phyloP scores from a whole-genome alignment of 2,797 vertebrate species.

The Cyprinella venusta region DNA sequence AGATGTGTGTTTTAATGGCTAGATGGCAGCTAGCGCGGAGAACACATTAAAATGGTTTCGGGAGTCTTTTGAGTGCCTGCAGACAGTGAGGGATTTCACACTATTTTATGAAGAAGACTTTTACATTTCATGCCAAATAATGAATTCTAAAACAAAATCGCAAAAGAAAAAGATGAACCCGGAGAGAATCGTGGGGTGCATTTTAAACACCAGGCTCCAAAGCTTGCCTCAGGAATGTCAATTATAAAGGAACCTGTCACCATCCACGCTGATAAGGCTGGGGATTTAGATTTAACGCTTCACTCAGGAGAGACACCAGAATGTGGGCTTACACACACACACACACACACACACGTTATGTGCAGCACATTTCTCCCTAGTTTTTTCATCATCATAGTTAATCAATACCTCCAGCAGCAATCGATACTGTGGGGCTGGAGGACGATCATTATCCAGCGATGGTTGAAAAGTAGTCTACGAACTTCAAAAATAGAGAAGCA shows the following conservation, averaged over 20 bases:
- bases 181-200: conserved; percentile 63
- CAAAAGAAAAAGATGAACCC: conserved; percentile 69
- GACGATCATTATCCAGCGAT: conserved; percentile 64
- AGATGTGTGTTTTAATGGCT: conserved; percentile 65
- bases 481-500: conserved; percentile 62
- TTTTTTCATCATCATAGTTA: conserved; percentile 66
- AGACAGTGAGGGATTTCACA: conserved; percentile 74
- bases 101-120: conserved; percentile 76
- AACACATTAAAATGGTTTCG: conserved; percentile 72
- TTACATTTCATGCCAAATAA: conserved; percentile 79
- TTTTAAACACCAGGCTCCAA: conserved; percentile 67
- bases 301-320: conserved; percentile 47
- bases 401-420: conserved; percentile 69
- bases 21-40: conserved; percentile 64
- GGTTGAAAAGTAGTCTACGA: conserved; percentile 59
- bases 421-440: conserved; percentile 69
- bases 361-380: conserved; percentile 50
- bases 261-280: conserved; percentile 71
- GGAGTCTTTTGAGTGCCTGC: conserved; percentile 72
- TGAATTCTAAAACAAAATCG: conserved; percentile 76
- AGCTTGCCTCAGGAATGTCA: conserved; percentile 60
- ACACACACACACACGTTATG: conserved; percentile 9
- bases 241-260: conserved; percentile 65
- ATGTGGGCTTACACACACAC: conserved; percentile 47
- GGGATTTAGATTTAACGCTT: conserved; percentile 59